Conservation (phyloP, 2,888 invertebrate species). For the Volucella bombylans region DNA sequence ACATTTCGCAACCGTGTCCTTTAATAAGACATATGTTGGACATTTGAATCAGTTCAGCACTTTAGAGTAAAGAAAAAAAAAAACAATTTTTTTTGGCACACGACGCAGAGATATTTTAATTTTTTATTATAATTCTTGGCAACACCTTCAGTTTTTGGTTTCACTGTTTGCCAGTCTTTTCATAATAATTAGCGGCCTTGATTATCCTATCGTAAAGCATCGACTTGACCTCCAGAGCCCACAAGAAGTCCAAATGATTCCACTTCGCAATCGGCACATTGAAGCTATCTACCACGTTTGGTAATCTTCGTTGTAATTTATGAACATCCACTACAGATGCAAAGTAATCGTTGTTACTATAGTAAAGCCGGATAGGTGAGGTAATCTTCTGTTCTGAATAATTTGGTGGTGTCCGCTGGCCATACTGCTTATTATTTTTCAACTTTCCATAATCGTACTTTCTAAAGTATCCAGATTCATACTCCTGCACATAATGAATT, state of each 20-base stretch:
- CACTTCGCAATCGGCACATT: constrained; percentile 84
- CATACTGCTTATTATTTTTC: constrained; percentile 84
- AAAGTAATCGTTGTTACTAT: constrained; percentile 87
- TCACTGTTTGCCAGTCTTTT: constrained; percentile 11
- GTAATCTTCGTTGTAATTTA: constrained; percentile 82
- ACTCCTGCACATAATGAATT: constrained; percentile 87
- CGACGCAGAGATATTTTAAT: too few species aligned
- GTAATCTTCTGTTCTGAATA: constrained; percentile 85
- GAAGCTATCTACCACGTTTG: constrained; percentile 82
- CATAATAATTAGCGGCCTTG: constrained; percentile 9
- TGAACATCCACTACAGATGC: constrained; percentile 84
- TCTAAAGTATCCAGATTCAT: constrained; percentile 83
- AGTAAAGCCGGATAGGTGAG: constrained; percentile 86
- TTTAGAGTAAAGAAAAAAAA: too few species aligned
- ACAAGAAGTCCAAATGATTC: constrained; percentile 88
- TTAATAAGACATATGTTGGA: too few species aligned
- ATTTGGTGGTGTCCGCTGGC: constrained; percentile 84
- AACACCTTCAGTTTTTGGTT: too few species aligned
- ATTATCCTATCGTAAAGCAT: constrained; percentile 84
- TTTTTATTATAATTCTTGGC: too few species aligned
- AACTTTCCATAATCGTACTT: constrained; percentile 84
- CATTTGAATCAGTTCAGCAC: too few species aligned
- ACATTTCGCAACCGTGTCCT: too few species aligned
- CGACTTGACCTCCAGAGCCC: constrained; percentile 85
- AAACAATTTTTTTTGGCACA: too few species aligned